Evolutionary conservation across 2,888 invertebrate species (phyloP).

Genomic region (Cephus sareptanus): DNA sequence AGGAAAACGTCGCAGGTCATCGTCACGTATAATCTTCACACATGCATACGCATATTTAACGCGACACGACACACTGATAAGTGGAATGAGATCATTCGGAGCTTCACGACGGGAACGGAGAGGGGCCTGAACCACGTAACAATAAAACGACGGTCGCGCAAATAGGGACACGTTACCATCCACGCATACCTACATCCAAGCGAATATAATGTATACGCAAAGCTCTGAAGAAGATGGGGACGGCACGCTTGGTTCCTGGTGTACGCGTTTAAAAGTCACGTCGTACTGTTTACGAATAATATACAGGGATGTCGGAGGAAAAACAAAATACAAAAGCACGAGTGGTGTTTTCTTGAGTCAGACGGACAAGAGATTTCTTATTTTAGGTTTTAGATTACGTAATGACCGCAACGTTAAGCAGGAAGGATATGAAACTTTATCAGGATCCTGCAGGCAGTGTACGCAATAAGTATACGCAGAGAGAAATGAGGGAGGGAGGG

Average conservation of each 20-base stretch:
- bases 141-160: slow-evolving; percentile 11
- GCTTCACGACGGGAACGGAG: slow-evolving; percentile 34
- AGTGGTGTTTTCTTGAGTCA: neutral
- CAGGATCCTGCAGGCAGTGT: neutral
- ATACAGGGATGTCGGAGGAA: neutral
- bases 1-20: too few species aligned
- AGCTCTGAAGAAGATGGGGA: neutral
- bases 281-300: slow-evolving; percentile 26
- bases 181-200: neutral
- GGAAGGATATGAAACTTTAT: neutral
- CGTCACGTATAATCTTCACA: too few species aligned
- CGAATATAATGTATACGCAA: neutral
- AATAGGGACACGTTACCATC: slow-evolving; percentile 11
- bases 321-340: neutral
- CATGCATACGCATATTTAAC: slow-evolving; percentile 9
- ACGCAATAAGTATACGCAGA: neutral
- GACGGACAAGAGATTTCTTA: neutral
- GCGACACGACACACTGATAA: slow-evolving; percentile 29
- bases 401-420: neutral
- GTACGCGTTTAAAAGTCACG: slow-evolving; percentile 6
- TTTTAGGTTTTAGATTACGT: neutral
- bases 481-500: neutral
- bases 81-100: slow-evolving; percentile 55
- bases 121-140: neutral
- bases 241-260: neutral